Conservation (phyloP, 2,113 vertebrate genomes). For the Atlantisia rogersi region DNA sequence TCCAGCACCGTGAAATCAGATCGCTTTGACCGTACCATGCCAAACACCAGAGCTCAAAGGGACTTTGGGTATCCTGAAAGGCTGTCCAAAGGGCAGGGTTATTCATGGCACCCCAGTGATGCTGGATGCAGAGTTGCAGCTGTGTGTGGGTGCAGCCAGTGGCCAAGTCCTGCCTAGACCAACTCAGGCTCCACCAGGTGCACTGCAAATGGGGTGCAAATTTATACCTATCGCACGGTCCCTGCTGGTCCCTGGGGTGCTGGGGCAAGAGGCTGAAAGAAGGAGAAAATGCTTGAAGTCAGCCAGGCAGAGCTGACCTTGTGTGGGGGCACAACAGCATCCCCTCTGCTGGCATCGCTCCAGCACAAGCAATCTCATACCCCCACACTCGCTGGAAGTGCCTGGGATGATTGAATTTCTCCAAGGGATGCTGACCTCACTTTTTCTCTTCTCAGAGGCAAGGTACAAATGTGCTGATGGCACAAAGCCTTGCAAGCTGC, state of each 20-base stretch:
- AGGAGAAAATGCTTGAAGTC: background rate
- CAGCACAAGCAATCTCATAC: background rate
- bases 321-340: background rate
- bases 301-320: background rate
- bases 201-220: rapidly evolving
- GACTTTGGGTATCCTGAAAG: background rate
- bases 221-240: rapidly evolving
- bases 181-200: background rate
- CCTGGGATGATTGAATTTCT: background rate
- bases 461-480: background rate
- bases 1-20: background rate
- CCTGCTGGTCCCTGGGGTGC: background rate
- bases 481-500: background rate
- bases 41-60: background rate
- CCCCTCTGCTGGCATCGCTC: background rate
- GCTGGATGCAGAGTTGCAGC: background rate
- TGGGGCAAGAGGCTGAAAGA: background rate
- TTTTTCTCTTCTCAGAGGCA: background rate
- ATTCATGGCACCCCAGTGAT: rapidly evolving
- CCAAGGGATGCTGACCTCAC: background rate
- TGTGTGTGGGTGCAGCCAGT: rapidly evolving
- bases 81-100: background rate
- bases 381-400: rapidly evolving
- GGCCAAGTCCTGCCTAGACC: background rate
- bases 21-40: rapidly evolving